A percentile compares a stretch with the other conserved stretches of the same genome.
Conservation (phyloP, 2,888 invertebrate species). For the Apodemia zela region DNA sequence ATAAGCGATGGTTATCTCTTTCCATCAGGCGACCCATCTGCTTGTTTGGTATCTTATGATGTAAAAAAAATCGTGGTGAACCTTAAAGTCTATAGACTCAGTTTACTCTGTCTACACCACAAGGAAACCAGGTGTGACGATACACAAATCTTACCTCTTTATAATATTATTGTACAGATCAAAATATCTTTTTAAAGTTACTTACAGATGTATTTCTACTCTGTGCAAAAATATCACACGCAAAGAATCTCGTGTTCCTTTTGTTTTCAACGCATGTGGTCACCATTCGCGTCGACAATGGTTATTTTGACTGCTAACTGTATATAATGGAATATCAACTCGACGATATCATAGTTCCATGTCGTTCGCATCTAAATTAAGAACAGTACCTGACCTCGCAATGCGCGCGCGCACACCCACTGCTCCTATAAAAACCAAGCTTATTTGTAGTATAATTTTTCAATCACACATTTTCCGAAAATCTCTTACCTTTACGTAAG, state of each 20-base stretch:
- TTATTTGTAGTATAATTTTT: slow-evolving; percentile 67
- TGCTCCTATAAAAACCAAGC: slow-evolving; percentile 66
- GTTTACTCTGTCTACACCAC: too few species aligned
- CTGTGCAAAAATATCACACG: slow-evolving; percentile 18
- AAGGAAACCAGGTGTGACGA: too few species aligned
- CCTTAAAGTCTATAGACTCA: too few species aligned
- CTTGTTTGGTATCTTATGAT: too few species aligned
- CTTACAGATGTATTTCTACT: background rate
- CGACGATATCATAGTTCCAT: slow-evolving; percentile 45
- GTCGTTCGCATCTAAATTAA: slow-evolving; percentile 72
- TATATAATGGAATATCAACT: slow-evolving; percentile 64
- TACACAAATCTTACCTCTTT: too few species aligned
- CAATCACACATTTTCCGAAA: slow-evolving; percentile 51
- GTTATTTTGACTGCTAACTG: slow-evolving; percentile 38
- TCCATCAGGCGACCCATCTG: too few species aligned
- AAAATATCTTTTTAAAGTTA: too few species aligned
- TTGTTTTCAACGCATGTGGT: slow-evolving; percentile 40
- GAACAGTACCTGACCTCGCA: slow-evolving; percentile 67
- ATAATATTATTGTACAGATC: too few species aligned
- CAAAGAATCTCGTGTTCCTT: slow-evolving; percentile 28
- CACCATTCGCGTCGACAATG: slow-evolving; percentile 34
- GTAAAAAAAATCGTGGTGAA: too few species aligned
- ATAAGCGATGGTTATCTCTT: too few species aligned
- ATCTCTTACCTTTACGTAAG: slow-evolving; percentile 26
- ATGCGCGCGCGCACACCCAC: slow-evolving; percentile 65